Conservation (phyloP, 2,797 vertebrate species). For the Emys orbicularis region DNA sequence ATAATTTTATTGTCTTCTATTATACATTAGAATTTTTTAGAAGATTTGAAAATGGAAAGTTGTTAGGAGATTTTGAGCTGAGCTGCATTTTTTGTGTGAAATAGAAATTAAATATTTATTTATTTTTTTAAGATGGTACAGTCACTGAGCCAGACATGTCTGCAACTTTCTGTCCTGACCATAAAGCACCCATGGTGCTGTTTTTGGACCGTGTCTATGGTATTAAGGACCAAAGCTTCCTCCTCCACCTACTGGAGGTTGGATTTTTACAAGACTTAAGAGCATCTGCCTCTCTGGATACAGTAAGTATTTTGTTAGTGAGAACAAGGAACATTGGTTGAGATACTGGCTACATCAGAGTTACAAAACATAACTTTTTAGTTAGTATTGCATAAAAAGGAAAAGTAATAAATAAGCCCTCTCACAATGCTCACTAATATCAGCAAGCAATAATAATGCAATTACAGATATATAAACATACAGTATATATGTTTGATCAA, state of each 20-base stretch:
- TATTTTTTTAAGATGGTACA: slow-evolving; percentile 89
- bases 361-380: background rate
- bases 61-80: background rate
- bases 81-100: background rate
- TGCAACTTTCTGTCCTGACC: slow-evolving; percentile 96
- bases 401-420: background rate
- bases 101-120: background rate
- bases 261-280: slow-evolving; percentile 97
- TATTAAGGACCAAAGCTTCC: slow-evolving; percentile 95
- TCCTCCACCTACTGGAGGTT: slow-evolving; percentile 95
- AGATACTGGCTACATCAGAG: background rate
- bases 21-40: background rate
- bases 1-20: background rate
- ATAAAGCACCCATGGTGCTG: slow-evolving; percentile 98
- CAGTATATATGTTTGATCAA: background rate
- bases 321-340: background rate
- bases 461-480: background rate
- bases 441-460: background rate
- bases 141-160: slow-evolving; percentile 96
- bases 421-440: accelerated
- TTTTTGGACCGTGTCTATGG: slow-evolving; percentile 98
- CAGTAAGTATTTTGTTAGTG: slow-evolving; percentile 83
- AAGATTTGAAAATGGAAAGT: background rate
- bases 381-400: background rate
- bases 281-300: slow-evolving; percentile 94